Evolutionary conservation across 2,797 vertebrate species (phyloP).

Genomic region (Enoplosus armatus): DNA sequence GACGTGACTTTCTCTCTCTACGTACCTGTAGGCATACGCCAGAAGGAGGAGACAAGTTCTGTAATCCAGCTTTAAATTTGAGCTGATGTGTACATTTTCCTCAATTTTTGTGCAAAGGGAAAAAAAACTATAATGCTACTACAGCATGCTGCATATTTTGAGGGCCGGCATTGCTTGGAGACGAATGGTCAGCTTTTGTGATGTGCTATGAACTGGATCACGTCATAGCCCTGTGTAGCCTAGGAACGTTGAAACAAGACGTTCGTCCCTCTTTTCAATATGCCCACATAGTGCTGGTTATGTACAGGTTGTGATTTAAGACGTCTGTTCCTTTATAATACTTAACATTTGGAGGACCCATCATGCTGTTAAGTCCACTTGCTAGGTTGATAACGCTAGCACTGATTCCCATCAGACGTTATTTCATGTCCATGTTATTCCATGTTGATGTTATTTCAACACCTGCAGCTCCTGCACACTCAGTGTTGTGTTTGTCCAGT

Average conservation of each 20-base stretch:
- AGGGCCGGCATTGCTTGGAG: background rate
- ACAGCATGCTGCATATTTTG: background rate
- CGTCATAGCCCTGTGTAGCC: too few relatives aligned
- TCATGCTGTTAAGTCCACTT: too few relatives aligned
- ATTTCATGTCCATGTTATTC: background rate
- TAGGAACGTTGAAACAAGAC: too few relatives aligned
- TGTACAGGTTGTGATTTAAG: background rate
- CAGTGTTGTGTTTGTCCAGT: background rate
- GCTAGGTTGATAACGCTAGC: too few relatives aligned
- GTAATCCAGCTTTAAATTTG: too few relatives aligned
- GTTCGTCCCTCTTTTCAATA: background rate
- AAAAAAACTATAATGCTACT: background rate
- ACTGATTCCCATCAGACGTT: background rate
- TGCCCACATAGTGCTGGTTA: background rate
- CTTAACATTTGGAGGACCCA: background rate
- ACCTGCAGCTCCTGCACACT: background rate
- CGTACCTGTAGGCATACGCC: too few relatives aligned
- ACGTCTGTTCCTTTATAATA: background rate
- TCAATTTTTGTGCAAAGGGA: background rate
- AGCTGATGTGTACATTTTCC: background rate
- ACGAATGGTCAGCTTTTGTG: background rate
- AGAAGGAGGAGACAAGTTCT: too few relatives aligned
- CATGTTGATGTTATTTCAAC: background rate
- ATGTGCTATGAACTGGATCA: background rate
- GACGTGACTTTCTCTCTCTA: too few relatives aligned